These are phyloP conservation scores for Oreonectes daqikongensis DNA, from an alignment of 2,797 vertebrate species.

Conservation along the genomic window DNA sequence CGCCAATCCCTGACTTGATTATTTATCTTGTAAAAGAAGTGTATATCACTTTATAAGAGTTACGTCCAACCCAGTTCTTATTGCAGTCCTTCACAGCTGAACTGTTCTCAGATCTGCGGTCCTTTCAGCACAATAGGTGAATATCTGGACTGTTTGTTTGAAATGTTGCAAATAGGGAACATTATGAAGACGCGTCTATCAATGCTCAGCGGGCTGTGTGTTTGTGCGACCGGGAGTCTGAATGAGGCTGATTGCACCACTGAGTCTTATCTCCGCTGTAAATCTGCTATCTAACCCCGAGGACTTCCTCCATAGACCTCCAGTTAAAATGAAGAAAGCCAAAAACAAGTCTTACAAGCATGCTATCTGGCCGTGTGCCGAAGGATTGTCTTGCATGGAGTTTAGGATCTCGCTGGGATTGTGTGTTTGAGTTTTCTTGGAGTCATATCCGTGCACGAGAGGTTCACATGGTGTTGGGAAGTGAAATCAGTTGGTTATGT, in stretches of 20 bases:
- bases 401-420: neutral
- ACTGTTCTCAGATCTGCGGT: neutral
- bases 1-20: constrained; percentile 10
- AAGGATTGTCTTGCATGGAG: neutral
- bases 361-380: constrained; percentile 4
- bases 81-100: constrained; percentile 4
- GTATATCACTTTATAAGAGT: neutral
- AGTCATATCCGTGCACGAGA: neutral
- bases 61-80: neutral
- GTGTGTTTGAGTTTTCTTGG: neutral
- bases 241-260: constrained; percentile 40
- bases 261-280: constrained; percentile 47
- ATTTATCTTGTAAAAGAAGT: constrained; percentile 1
- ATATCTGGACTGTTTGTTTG: constrained; percentile 2
- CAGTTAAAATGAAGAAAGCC: constrained; percentile 39
- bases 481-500: neutral
- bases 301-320: constrained; percentile 51
- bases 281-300: constrained; percentile 42
- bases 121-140: neutral
- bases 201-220: neutral
- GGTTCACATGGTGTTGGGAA: neutral
- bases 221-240: constrained; percentile 6
- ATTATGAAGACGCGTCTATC: constrained; percentile 24
- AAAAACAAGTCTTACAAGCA: constrained; percentile 36
- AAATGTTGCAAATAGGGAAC: constrained; percentile 18